These are phyloP conservation scores for Murina feae DNA, from an alignment of 2,113 vertebrate genomes.

Conservation along the genomic window DNA sequence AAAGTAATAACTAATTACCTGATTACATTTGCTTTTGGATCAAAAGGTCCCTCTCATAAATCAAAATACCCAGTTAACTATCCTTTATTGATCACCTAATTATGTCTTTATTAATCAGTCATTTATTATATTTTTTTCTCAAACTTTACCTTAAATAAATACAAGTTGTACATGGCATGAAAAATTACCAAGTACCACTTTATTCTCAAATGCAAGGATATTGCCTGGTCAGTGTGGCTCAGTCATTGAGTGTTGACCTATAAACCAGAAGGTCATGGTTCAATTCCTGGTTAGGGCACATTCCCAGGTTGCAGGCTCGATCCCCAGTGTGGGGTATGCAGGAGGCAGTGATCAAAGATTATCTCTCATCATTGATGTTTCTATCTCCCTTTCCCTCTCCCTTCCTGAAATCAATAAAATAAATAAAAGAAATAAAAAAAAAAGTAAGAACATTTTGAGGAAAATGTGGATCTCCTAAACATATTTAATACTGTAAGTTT, in stretches of 20 bases:
- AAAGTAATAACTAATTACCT: constrained; percentile 54
- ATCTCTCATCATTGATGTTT: too few species aligned
- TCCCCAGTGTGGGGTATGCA: too few species aligned
- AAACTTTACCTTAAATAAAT: constrained; percentile 30
- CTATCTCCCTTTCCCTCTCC: too few species aligned
- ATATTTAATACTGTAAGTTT: background rate
- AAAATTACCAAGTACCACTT: background rate
- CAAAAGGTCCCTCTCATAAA: constrained; percentile 31
- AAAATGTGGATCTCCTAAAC: background rate
- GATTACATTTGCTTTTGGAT: constrained; percentile 50
- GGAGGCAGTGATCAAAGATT: too few species aligned
- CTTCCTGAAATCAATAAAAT: too few species aligned
- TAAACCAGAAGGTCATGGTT: too few species aligned
- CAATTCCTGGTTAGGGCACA: too few species aligned
- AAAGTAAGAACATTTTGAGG: background rate
- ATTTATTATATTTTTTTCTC: background rate
- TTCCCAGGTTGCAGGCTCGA: too few species aligned
- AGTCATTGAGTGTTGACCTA: too few species aligned
- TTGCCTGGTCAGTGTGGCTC: background rate
- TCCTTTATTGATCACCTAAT: background rate
- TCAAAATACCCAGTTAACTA: constrained; percentile 25
- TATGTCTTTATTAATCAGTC: background rate
- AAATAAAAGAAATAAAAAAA: background rate
- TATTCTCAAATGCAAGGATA: background rate
- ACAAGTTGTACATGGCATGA: background rate